Evolutionary conservation across 2,888 invertebrate genomes (phyloP).

Genomic region (Cerastoderma edule): DNA sequence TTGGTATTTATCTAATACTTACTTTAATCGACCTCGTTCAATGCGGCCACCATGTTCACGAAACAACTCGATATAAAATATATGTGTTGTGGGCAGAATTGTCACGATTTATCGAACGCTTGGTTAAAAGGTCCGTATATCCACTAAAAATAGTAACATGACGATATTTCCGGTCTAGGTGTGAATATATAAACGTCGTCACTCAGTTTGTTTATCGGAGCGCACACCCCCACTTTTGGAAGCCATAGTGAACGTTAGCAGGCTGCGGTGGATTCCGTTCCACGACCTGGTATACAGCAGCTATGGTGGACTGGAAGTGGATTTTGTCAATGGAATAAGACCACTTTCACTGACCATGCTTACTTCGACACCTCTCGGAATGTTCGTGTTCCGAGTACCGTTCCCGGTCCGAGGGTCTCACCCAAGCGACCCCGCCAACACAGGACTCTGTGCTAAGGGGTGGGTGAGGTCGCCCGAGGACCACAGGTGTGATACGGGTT

Average conservation of each 20-base stretch:
- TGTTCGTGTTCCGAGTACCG: slow-evolving; percentile 57
- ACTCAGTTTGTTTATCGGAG: not conserved
- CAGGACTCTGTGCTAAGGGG: slow-evolving; percentile 53
- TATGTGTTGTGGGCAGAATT: no score
- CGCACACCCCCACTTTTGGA: slow-evolving; percentile 16
- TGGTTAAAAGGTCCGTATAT: no score
- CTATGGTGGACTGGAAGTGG: slow-evolving; percentile 61
- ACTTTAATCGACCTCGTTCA: no score
- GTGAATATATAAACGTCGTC: slow-evolving; percentile 23
- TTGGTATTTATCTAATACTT: no score
- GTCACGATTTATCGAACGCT: no score
- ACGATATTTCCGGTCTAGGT: not conserved
- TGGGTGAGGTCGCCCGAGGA: slow-evolving; percentile 57
- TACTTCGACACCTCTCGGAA: slow-evolving; percentile 63
- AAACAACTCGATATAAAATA: no score
- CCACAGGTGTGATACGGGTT: slow-evolving; percentile 45
- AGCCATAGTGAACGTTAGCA: slow-evolving; percentile 9
- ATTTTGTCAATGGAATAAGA: slow-evolving; percentile 53
- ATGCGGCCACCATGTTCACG: no score
- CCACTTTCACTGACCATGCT: slow-evolving; percentile 33
- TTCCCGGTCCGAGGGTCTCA: slow-evolving; percentile 57
- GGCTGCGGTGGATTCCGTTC: slow-evolving; percentile 28
- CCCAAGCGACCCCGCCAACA: slow-evolving; percentile 59
- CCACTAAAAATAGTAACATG: slow-evolving; percentile 29
- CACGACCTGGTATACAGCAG: slow-evolving; percentile 26